phyloP scores from a whole-genome alignment of 2,113 vertebrate genomes.

The Atractosteus spatula region DNA sequence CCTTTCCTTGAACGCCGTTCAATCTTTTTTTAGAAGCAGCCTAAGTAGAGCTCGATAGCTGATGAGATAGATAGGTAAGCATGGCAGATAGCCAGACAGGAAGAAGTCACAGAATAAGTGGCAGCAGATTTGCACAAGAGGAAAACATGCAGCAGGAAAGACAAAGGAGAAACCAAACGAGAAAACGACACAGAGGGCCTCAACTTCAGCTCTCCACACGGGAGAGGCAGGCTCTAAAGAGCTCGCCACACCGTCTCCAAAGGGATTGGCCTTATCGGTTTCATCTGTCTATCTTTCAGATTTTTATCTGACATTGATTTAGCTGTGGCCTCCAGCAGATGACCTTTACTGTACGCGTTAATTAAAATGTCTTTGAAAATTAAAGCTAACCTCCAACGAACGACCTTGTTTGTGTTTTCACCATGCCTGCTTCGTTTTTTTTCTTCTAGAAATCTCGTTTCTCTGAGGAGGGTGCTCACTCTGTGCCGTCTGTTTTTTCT shows the following conservation, averaged over 20 bases:
- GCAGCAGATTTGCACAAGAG: no score
- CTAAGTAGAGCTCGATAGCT: no score
- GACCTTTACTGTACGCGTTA: constrained; percentile 25
- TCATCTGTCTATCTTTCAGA: constrained; percentile 24
- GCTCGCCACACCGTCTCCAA: constrained; percentile 26
- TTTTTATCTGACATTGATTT: constrained; percentile 42
- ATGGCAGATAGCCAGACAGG: no score
- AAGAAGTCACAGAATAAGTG: no score
- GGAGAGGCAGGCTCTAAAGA: constrained; percentile 1
- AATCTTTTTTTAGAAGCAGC: no score
- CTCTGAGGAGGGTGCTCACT: no score
- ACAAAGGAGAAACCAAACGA: no score
- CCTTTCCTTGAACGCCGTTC: no score
- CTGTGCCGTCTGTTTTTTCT: no score
- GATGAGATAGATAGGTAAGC: no score
- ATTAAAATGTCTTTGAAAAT: constrained; percentile 33
- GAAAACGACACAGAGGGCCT: not conserved
- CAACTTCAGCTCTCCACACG: not conserved
- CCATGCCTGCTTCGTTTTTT: not conserved
- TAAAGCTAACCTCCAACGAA: constrained; percentile 5
- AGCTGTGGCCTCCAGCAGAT: constrained; percentile 15
- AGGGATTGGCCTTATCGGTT: constrained; percentile 27
- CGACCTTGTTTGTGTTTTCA: constrained; percentile 8
- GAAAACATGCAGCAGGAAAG: no score
- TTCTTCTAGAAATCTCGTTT: no score